phyloP scores from a whole-genome alignment of 2,113 vertebrate species.

The Tachysurus vachellii region DNA sequence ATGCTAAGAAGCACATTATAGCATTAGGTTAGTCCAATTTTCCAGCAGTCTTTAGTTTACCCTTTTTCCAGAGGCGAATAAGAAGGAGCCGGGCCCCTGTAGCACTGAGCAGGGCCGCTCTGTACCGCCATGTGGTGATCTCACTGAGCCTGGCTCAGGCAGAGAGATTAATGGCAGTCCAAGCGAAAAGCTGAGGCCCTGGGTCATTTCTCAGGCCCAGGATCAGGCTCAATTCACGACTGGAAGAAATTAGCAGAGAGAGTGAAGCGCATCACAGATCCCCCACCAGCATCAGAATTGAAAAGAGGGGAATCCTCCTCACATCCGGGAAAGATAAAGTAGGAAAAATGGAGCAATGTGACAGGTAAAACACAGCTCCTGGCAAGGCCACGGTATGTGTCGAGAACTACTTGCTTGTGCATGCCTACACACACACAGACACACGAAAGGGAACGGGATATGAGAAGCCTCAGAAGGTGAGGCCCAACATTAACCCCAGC shows the following conservation, averaged over 20 bases:
- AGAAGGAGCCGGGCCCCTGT: conserved; percentile 27
- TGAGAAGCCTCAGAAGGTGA: conserved; percentile 65
- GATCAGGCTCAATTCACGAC: conserved; percentile 64
- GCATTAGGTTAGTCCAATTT: conserved; percentile 26
- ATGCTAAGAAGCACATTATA: conserved; percentile 26
- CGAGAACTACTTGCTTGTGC: conserved; percentile 48
- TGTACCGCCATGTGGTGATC: conserved; percentile 68
- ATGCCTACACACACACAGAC: conserved; percentile 38
- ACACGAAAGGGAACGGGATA: conserved; percentile 48
- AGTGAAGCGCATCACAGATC: conserved; percentile 49
- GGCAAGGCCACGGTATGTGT: conserved; percentile 74
- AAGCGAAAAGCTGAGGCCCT: conserved; percentile 58
- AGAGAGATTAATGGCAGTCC: conserved; percentile 66
- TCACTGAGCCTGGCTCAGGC: conserved; percentile 67
- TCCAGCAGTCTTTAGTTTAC: conserved; percentile 33
- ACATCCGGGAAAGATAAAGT: conserved; percentile 79
- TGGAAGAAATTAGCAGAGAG: conserved; percentile 72
- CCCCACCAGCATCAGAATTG: conserved; percentile 25
- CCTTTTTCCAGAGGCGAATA: conserved; percentile 30
- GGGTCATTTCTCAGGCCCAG: conserved; percentile 65
- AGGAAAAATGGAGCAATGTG: conserved; percentile 71
- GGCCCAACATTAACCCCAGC: conserved; percentile 74
- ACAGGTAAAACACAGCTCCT: conserved; percentile 77
- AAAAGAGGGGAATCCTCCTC: conserved; percentile 63
- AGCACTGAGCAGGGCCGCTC: conserved; percentile 18